Evolutionary conservation across 2,888 invertebrate genomes (phyloP).

Genomic region (Morpho achilles): DNA sequence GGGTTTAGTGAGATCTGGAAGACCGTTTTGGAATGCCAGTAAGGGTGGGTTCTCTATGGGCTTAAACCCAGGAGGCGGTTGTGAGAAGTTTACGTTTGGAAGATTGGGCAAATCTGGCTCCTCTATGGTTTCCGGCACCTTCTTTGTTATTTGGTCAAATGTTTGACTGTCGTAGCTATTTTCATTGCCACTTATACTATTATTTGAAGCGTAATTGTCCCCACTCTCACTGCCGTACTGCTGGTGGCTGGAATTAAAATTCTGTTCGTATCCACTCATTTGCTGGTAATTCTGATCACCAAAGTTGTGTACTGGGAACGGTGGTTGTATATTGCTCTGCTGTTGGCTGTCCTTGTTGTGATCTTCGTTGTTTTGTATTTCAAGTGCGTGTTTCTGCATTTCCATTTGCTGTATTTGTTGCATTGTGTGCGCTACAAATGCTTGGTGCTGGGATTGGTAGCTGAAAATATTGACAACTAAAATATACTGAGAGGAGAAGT

Average conservation of each 20-base stretch:
- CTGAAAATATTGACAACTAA: slow-evolving; percentile 52
- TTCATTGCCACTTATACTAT: slow-evolving; percentile 72
- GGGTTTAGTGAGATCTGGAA: slow-evolving; percentile 91
- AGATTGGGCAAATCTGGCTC: slow-evolving; percentile 57
- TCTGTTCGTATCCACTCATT: slow-evolving; percentile 53
- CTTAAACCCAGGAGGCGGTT: slow-evolving; percentile 69
- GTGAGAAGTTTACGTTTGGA: slow-evolving; percentile 69
- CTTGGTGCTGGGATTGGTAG: slow-evolving; percentile 96
- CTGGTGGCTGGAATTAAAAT: slow-evolving; percentile 52
- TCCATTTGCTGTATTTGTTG: slow-evolving; percentile 92
- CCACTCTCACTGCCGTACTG: slow-evolving; percentile 64
- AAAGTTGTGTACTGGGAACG: slow-evolving; percentile 55
- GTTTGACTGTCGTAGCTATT: slow-evolving; percentile 71
- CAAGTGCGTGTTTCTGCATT: slow-evolving; percentile 85
- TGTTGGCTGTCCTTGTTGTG: slow-evolving; percentile 52
- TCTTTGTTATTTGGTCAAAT: slow-evolving; percentile 62
- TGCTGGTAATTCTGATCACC: slow-evolving; percentile 56
- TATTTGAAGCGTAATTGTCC: slow-evolving; percentile 65
- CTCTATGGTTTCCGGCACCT: slow-evolving; percentile 41
- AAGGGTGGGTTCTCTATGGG: slow-evolving; percentile 44
- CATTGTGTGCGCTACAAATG: slow-evolving; percentile 94
- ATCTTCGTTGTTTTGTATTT: slow-evolving; percentile 69
- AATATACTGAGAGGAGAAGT: neutral
- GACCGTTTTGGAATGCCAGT: slow-evolving; percentile 78
- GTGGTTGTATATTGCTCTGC: slow-evolving; percentile 47